A percentile compares a stretch with the other conserved stretches of the same genome.
Evolutionary conservation across 2,113 vertebrate species (phyloP).

Genomic region (Sterrhoptilus dennistouni): DNA sequence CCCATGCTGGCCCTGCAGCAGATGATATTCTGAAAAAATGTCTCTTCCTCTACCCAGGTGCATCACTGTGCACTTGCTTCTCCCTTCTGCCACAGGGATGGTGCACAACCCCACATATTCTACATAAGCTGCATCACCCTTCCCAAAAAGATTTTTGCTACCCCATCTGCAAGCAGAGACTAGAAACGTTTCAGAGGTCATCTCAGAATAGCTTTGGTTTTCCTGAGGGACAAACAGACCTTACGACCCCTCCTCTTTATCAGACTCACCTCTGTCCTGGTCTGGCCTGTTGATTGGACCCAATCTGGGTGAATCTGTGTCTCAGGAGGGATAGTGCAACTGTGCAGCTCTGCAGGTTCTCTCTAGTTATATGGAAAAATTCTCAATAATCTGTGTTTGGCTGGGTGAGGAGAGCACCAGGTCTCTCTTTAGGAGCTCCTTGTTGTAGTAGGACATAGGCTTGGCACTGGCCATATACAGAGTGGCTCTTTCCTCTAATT

Average conservation of each 20-base stretch:
- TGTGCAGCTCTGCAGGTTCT: not conserved
- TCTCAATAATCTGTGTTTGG: conserved; percentile 22
- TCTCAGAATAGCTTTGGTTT: not conserved
- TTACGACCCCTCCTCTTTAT: not conserved
- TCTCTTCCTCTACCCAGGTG: not conserved
- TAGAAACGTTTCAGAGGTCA: not conserved
- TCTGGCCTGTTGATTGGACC: not conserved
- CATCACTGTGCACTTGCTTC: not conserved
- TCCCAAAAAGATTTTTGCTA: not conserved
- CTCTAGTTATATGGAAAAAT: not conserved
- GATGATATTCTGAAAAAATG: not conserved
- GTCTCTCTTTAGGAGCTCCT: not conserved
- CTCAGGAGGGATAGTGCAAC: not conserved
- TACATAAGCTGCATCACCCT: not conserved
- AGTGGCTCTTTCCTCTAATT: not conserved
- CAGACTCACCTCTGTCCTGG: not conserved
- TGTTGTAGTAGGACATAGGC: not conserved
- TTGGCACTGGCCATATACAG: not conserved
- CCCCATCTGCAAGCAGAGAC: not conserved
- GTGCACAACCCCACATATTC: not conserved
- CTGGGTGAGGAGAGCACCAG: not conserved
- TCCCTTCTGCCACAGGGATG: not conserved
- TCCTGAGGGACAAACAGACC: not conserved
- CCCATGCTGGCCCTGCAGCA: not conserved
- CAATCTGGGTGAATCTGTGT: not conserved